These are phyloP conservation scores for Ceryle rudis DNA, from an alignment of 2,797 vertebrate genomes.

Conservation along the genomic window DNA sequence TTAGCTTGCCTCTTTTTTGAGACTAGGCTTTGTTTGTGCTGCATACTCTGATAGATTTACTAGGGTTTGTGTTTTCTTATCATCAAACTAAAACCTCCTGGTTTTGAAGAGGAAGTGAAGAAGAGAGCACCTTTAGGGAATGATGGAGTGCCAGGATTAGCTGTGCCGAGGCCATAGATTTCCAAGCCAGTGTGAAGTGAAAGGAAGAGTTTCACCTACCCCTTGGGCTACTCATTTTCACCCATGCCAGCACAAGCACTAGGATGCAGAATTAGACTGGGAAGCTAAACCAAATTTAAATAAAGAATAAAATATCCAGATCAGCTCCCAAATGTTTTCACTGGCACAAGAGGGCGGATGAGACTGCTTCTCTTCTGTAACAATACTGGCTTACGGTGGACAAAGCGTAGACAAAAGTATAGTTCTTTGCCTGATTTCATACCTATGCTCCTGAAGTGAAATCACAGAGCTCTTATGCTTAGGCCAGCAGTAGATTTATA, in stretches of 20 bases:
- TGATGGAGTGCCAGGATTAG: neutral
- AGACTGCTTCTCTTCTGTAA: neutral
- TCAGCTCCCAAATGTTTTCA: neutral
- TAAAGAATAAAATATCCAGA: neutral
- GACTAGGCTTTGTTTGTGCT: neutral
- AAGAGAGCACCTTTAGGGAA: neutral
- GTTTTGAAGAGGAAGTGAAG: neutral
- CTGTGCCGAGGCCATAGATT: neutral
- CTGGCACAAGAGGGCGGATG: neutral
- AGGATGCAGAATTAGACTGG: neutral
- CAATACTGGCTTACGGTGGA: neutral
- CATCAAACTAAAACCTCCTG: neutral
- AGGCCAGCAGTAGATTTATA: neutral
- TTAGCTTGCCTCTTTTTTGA: neutral
- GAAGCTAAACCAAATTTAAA: neutral
- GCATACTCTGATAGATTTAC: neutral
- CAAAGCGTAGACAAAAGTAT: neutral
- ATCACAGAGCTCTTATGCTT: neutral
- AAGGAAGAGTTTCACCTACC: neutral
- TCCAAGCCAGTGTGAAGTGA: neutral
- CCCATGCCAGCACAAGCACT: neutral
- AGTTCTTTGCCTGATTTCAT: neutral
- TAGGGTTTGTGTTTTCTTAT: neutral
- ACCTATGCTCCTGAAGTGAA: neutral
- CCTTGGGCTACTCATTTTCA: slow-evolving; percentile 37